These are phyloP conservation scores for Vanessa atalanta DNA, from an alignment of 1,140 invertebrate species.

Conservation along the genomic window DNA sequence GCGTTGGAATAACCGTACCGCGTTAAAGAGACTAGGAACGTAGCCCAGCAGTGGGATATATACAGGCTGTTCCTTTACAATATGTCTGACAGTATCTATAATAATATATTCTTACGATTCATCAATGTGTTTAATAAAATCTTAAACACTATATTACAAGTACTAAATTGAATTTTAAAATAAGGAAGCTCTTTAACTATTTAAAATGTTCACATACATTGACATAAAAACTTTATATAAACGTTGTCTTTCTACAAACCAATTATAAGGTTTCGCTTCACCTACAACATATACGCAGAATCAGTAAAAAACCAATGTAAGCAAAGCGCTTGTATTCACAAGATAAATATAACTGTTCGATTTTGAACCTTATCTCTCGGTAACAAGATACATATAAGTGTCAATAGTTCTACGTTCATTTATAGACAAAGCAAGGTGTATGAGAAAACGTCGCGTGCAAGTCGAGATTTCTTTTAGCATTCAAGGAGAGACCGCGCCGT, in stretches of 20 bases:
- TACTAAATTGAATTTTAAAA: too few species aligned
- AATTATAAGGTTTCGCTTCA: constrained; percentile 35
- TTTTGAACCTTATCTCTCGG: constrained; percentile 11
- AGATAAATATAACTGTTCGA: not conserved
- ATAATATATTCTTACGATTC: too few species aligned
- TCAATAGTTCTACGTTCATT: constrained; percentile 22
- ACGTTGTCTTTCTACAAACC: constrained; percentile 19
- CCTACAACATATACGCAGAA: constrained; percentile 34
- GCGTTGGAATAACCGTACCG: too few species aligned
- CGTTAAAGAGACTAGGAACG: too few species aligned
- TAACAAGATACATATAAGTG: constrained; percentile 20
- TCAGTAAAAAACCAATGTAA: constrained; percentile 30
- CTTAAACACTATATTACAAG: too few species aligned
- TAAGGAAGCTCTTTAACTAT: not conserved
- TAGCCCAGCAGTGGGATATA: too few species aligned
- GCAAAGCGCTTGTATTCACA: constrained; percentile 16
- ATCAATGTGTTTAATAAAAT: too few species aligned
- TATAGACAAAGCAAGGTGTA: constrained; percentile 42
- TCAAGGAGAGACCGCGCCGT: constrained; percentile 36
- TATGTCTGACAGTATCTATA: too few species aligned
- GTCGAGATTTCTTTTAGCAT: constrained; percentile 40
- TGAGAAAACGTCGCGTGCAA: constrained; percentile 40
- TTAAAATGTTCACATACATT: not conserved
- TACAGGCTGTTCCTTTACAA: too few species aligned
- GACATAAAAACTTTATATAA: constrained; percentile 17